These are phyloP conservation scores for Chrysodeixis includens DNA, from an alignment of 2,888 invertebrate genomes.

Conservation along the genomic window DNA sequence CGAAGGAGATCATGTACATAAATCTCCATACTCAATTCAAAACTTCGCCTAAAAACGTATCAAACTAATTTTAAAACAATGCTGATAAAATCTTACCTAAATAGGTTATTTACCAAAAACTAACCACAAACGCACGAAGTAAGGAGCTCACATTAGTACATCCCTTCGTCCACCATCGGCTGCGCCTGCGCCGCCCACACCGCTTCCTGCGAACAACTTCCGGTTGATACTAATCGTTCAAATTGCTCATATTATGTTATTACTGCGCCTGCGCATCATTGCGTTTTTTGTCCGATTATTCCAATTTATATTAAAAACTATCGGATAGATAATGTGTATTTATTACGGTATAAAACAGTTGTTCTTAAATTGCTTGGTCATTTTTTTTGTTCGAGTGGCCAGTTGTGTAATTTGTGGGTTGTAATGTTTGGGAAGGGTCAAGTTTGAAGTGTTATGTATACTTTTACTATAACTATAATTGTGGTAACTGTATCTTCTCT, in stretches of 20 bases:
- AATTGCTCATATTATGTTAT: slow-evolving; percentile 83
- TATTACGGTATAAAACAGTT: slow-evolving; percentile 50
- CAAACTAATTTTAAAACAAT: background rate
- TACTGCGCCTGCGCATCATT: slow-evolving; percentile 75
- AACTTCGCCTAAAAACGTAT: background rate
- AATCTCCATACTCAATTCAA: too few species aligned
- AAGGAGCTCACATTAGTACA: slow-evolving; percentile 33
- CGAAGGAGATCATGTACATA: too few species aligned
- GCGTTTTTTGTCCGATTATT: slow-evolving; percentile 72
- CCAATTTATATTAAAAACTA: slow-evolving; percentile 56
- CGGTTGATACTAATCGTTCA: slow-evolving; percentile 77
- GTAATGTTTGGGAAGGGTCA: background rate
- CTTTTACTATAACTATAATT: background rate
- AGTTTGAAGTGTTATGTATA: background rate
- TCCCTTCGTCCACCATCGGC: slow-evolving; percentile 47
- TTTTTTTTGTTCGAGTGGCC: slow-evolving; percentile 33
- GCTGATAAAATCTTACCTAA: background rate
- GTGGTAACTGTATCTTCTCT: background rate
- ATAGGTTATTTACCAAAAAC: slow-evolving; percentile 10
- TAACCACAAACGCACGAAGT: slow-evolving; percentile 51
- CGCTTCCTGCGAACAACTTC: slow-evolving; percentile 83
- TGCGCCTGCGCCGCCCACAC: slow-evolving; percentile 80
- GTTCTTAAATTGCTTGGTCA: slow-evolving; percentile 46
- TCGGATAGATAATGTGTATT: slow-evolving; percentile 54
- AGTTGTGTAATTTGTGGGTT: slow-evolving; percentile 3